Conservation (phyloP, 1,140 invertebrate genomes). For the Aphaenogaster rudis region DNA sequence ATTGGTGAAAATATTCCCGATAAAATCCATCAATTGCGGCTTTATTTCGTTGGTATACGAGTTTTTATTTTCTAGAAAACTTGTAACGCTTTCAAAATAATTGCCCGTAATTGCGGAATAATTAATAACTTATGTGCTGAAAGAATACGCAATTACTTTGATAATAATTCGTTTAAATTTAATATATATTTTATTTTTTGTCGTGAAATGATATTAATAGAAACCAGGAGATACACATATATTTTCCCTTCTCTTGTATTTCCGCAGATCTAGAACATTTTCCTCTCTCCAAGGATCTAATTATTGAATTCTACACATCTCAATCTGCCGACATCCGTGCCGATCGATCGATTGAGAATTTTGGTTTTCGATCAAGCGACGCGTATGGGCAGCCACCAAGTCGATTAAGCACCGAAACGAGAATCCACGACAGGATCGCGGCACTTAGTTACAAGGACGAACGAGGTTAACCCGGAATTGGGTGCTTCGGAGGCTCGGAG, state of each 20-base stretch:
- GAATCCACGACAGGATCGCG: conserved; percentile 76
- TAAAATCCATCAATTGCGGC: conserved; percentile 31
- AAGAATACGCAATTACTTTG: not conserved
- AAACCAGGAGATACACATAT: not conserved
- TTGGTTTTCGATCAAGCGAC: conserved; percentile 58
- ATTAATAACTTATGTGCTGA: conserved; percentile 1
- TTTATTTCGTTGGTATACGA: conserved; percentile 5
- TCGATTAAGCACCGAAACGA: conserved; percentile 74
- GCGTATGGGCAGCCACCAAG: conserved; percentile 24
- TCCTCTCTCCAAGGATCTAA: conserved; percentile 4
- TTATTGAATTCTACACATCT: conserved; percentile 17
- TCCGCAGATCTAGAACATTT: not conserved
- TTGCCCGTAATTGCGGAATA: not conserved
- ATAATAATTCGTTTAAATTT: not conserved
- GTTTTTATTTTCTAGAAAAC: conserved; percentile 19
- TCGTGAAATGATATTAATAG: not conserved
- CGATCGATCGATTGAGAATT: conserved; percentile 59
- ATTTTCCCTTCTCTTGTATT: too few species aligned
- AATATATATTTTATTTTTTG: not conserved
- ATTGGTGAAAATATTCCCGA: conserved; percentile 25
- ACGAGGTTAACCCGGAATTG: conserved; percentile 79
- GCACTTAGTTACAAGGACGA: conserved; percentile 76
- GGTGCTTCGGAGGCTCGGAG: conserved; percentile 66
- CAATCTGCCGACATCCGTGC: conserved; percentile 35
- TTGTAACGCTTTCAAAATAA: not conserved